Evolutionary conservation across 2,888 invertebrate genomes (phyloP).

Genomic region (Apantesis nais): DNA sequence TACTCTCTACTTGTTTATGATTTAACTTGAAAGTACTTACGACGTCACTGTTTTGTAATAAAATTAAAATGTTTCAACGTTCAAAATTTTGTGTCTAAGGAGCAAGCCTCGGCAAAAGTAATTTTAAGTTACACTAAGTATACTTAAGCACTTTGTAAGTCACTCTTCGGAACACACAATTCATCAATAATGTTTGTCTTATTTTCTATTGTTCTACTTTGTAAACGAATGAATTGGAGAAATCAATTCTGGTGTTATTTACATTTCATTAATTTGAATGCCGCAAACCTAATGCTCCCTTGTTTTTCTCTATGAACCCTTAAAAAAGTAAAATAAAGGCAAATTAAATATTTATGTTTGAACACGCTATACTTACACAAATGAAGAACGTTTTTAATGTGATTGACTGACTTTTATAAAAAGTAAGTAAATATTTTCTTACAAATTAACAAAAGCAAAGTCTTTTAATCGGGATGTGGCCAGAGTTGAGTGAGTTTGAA

Average conservation of each 20-base stretch:
- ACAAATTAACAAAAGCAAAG: too few relatives aligned
- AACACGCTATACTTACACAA: not conserved
- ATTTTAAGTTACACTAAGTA: slow-evolving; percentile 26
- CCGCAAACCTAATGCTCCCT: not conserved
- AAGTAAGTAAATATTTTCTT: not conserved
- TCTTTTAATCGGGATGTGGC: too few relatives aligned
- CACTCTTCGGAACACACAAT: slow-evolving; percentile 23
- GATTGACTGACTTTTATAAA: not conserved
- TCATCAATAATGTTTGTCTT: slow-evolving; percentile 31
- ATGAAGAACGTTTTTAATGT: not conserved
- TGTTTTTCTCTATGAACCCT: not conserved
- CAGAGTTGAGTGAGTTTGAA: too few relatives aligned
- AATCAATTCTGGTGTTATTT: not conserved
- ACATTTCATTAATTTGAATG: not conserved
- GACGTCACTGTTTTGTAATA: slow-evolving; percentile 16
- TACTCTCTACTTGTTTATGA: slow-evolving; percentile 13
- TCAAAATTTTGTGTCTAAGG: slow-evolving; percentile 22
- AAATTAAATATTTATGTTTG: not conserved
- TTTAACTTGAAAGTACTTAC: slow-evolving; percentile 14
- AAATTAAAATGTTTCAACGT: slow-evolving; percentile 21
- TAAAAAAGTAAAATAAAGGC: not conserved
- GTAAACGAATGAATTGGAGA: not conserved
- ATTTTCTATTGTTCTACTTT: not conserved
- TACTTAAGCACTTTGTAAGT: slow-evolving; percentile 24
- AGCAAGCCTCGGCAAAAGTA: slow-evolving; percentile 17